phyloP scores from a whole-genome alignment of 2,888 invertebrate species.

The Boloria selene region DNA sequence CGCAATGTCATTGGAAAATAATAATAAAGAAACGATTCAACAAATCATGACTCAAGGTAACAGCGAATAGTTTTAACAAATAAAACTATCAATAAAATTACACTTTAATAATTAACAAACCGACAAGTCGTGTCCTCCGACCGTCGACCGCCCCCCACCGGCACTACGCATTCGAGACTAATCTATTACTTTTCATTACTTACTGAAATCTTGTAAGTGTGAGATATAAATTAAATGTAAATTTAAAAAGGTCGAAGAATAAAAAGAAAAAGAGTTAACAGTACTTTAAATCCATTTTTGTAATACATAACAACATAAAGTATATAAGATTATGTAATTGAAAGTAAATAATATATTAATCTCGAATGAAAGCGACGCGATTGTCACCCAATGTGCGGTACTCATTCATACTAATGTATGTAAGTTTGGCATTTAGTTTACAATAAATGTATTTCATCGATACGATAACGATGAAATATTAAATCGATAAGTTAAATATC shows the following conservation, averaged over 20 bases:
- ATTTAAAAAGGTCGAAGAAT: no score
- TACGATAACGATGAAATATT: constrained; percentile 28
- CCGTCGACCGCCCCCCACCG: constrained; percentile 36
- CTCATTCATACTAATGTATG: constrained; percentile 51
- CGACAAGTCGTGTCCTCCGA: constrained; percentile 43
- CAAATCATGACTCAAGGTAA: constrained; percentile 82
- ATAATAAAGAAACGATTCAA: constrained; percentile 80
- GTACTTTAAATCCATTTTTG: not conserved
- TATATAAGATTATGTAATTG: not conserved
- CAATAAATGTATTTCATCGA: constrained; percentile 41
- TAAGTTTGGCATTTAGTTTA: constrained; percentile 70
- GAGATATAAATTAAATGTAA: not conserved
- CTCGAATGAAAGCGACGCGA: constrained; percentile 54
- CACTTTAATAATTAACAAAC: constrained; percentile 69
- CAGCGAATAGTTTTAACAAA: constrained; percentile 78
- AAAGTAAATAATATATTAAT: constrained; percentile 22
- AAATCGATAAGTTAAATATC: constrained; percentile 52
- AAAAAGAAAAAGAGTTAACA: no score
- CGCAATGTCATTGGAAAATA: constrained; percentile 78
- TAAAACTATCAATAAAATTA: constrained; percentile 77
- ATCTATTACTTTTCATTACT: not conserved
- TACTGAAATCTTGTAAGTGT: not conserved
- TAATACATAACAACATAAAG: not conserved
- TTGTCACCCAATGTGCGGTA: constrained; percentile 62
- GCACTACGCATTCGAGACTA: constrained; percentile 47